A percentile compares a stretch with the other conserved stretches of the same genome.
Evolutionary conservation across 2,113 vertebrate species (phyloP).

Genomic region (Sciurus niger): DNA sequence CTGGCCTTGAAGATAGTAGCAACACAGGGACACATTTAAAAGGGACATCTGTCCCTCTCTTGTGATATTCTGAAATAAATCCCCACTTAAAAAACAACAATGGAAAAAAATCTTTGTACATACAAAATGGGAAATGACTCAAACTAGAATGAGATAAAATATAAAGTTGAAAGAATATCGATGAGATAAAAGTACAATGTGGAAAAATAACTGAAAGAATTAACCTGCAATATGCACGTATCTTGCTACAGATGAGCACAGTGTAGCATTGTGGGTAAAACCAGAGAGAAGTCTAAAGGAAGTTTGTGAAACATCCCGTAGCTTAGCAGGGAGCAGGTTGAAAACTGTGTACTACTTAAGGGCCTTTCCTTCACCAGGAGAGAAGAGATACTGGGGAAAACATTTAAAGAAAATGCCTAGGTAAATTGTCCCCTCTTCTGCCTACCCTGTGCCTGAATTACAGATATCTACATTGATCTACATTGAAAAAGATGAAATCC

Average conservation of each 20-base stretch:
- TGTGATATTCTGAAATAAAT: neutral
- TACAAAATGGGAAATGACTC: neutral
- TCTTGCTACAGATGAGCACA: neutral
- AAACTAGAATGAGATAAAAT: neutral
- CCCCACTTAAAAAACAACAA: too few species aligned
- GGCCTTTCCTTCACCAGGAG: neutral
- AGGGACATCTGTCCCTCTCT: neutral
- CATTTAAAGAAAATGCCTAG: neutral
- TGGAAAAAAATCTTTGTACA: neutral
- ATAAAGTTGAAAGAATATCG: neutral
- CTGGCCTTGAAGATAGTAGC: neutral
- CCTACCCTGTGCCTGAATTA: neutral
- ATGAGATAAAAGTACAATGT: neutral
- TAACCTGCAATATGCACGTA: neutral
- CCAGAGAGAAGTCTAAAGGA: neutral
- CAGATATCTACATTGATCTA: neutral
- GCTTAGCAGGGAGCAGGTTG: neutral
- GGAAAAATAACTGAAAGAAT: neutral
- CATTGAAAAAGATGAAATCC: neutral
- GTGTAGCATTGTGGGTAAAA: neutral
- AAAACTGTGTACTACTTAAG: neutral
- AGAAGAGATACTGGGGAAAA: neutral
- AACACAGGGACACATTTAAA: neutral
- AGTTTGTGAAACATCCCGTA: neutral
- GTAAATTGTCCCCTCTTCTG: neutral